Conservation (phyloP, 1,140 invertebrate species). For the Heliconius himera region DNA sequence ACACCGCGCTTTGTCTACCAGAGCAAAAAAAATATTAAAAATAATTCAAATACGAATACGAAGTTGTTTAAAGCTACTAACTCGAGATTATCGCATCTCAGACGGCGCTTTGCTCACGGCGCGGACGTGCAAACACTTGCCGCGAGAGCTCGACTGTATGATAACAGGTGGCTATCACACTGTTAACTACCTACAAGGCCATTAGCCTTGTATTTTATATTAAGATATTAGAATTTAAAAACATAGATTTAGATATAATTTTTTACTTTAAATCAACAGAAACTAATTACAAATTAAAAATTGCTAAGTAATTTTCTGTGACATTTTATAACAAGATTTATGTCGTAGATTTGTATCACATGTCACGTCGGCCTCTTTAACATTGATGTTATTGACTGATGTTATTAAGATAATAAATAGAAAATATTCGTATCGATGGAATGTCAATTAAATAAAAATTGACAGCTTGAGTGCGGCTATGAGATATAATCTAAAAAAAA, state of each 20-base stretch:
- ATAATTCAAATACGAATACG: not conserved
- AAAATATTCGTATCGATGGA: no score
- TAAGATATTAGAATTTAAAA: not conserved
- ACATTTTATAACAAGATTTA: no score
- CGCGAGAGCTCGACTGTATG: not conserved
- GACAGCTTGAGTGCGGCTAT: no score
- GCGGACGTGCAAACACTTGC: slow-evolving; percentile 7
- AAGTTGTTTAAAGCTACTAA: not conserved
- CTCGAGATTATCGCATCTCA: not conserved
- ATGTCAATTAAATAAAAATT: no score
- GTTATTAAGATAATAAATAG: no score
- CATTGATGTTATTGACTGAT: no score
- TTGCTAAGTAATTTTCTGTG: no score
- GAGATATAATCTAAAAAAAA: no score
- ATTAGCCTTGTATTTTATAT: not conserved
- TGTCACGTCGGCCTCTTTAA: no score
- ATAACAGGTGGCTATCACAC: not conserved
- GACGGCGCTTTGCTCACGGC: not conserved
- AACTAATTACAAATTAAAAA: no score
- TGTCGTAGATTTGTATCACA: no score
- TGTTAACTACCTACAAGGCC: not conserved
- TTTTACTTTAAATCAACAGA: not conserved
- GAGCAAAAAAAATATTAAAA: not conserved
- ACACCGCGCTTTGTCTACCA: no score
- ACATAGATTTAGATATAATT: not conserved